Evolutionary conservation across 2,888 invertebrate genomes (phyloP), one percentile per base, ranked within the genome.

Genomic region (Trissoscelio sp.): DNA sequence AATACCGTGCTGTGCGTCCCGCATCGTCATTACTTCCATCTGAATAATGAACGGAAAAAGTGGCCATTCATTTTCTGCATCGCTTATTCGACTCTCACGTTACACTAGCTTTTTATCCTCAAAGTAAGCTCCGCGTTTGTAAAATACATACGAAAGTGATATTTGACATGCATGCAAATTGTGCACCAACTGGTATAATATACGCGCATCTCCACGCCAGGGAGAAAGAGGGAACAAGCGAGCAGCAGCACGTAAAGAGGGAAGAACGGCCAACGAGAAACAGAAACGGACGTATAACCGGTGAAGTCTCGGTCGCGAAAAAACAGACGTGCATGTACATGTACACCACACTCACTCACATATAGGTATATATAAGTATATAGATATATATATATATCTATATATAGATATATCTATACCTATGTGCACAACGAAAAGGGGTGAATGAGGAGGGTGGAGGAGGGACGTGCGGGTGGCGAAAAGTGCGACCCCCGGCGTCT

Each of bases 1-100:
- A 51, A 75, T 22, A 31, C 58, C 31, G 24, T 2, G 5, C 22
- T 12, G 75, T 16, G 67, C 60, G 28, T 3, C 16, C 60, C 74
- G 64, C 66, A 28, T 31, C 62, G 31, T 78, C 78, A 62, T 78
- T 78, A 70, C 70, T 70, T 70, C 46, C 62, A 55, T 62, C 78
- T 57, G 64, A 78, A 78, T 78, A 78, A 78, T 78, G 70, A 70
- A 70, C 70, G 70, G 78, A 78, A 78, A 78, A 78, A 78, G 78
- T 78, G 78, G 78, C 78, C 64, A 51, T 78, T 78, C 70, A 64
- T 78, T 78, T 78, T 78, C 70, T 39, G 64, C 78, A 57, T 57
- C 78, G 78, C 64, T 78, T 64, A 48, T 64, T 70, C 70, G 62
- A 22, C 70, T 62, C 70, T 64, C 70, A 28, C 78, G 78, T 78